These are phyloP conservation scores for Tiliqua scincoides DNA, from an alignment of 2,113 vertebrate species.

Conservation along the genomic window DNA sequence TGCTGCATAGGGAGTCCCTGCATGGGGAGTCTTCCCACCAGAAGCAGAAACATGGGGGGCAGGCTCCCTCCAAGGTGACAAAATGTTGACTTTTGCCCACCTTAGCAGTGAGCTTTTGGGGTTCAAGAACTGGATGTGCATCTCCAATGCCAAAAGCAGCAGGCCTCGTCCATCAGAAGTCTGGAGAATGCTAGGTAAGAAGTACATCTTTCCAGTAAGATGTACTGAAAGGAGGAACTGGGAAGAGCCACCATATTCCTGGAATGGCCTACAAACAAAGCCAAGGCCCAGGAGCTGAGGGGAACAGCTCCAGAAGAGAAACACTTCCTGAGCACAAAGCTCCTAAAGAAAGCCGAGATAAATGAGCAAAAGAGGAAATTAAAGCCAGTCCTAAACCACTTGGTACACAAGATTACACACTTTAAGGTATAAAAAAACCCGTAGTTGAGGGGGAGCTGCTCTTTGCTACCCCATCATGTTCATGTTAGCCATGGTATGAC, in stretches of 20 bases:
- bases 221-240: not conserved
- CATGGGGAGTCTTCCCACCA: not conserved
- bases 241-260: slow-evolving; percentile 38
- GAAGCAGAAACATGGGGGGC: not conserved
- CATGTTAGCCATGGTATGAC: no score
- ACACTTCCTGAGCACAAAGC: rapidly evolving
- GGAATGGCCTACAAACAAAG: not conserved
- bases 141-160: not conserved
- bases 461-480: no score
- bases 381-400: slow-evolving; percentile 40
- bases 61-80: not conserved
- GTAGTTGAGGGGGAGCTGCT: no score
- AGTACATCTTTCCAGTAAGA: no score
- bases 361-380: slow-evolving; percentile 40
- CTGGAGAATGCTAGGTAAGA: not conserved
- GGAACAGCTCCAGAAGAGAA: not conserved
- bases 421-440: no score
- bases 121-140: no score
- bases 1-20: not conserved
- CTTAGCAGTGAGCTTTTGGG: not conserved
- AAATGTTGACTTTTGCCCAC: no score
- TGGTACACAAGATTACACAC: slow-evolving; percentile 39
- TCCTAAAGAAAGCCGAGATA: slow-evolving; percentile 34
- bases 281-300: no score
- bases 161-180: not conserved